Base-by-base conservation (phyloP, 1,140 invertebrate genomes). In the Solenopsis invicta region DNA sequence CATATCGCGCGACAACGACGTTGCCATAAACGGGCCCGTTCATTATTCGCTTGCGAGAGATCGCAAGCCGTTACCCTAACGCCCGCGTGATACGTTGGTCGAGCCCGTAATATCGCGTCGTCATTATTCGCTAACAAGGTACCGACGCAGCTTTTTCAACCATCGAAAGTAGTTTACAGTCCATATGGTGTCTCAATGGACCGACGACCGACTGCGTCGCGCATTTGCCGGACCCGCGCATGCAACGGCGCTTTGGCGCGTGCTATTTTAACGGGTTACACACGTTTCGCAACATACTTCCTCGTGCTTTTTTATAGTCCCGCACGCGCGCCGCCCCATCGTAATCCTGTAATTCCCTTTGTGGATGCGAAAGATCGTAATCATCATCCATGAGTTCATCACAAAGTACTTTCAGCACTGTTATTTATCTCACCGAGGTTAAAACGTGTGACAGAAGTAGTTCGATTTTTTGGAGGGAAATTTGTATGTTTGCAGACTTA, bases 101-200 rank as follows among this genome's bases (percentile, higher is more conserved):
- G 41, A 54, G 80, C 29, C 13, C 69, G 80, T 84, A 84, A 84
- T 74, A 86, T 86, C 85, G 77, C 50, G 61, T 18, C 64, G 75
- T 66, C 76, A 87, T 87, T 80, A 77, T 69, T 84, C 69, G 80
- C 84, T 89, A 92, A 92, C 88, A 89, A 90, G 90, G 71, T 89
- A 88, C 86, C 85, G 71, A 89, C 86, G 86, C 76, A 66, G 54
- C 81, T 80, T 90, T 92, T 91, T 88, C 74, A 77, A 37, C 54
- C 61, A 87, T 74, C 80, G 67, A 88, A 84, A 87, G 74, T 78
- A 90, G 86, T 90, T 92, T 91, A 90, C 85, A 88, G 81, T 67
- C 91, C 91, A 93, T 91, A 91, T 93, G 90, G 89, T 86, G 72
- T 88, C 85, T 86, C 84, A 78, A 88, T 86, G 84, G 54, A 80